Percentiles rank a stretch among this genome's conserved stretches.
phyloP scores from a whole-genome alignment of 2,113 vertebrate genomes.

The Leptocoma aspasia region DNA sequence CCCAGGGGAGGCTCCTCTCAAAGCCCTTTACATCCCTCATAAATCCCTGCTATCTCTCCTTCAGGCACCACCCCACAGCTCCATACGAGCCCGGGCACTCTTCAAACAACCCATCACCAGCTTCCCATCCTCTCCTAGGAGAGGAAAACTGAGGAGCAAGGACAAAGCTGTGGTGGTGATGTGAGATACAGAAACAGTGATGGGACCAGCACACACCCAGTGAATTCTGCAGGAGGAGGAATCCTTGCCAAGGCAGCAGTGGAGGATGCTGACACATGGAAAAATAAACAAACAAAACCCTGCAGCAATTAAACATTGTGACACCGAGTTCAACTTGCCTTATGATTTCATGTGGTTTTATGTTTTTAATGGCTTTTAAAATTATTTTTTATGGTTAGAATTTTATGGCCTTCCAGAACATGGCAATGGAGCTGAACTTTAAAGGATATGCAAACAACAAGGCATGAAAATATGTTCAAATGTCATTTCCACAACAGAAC shows the following conservation, averaged over 20 bases:
- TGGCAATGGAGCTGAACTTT: not conserved
- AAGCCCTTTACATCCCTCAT: not conserved
- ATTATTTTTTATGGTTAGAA: not conserved
- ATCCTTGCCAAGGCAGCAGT: not conserved
- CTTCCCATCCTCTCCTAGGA: not conserved
- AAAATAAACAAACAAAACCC: slow-evolving; percentile 7
- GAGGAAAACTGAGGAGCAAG: not conserved
- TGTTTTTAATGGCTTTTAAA: not conserved
- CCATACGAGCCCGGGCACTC: rapidly evolving
- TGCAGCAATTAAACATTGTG: not conserved
- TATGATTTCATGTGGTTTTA: not conserved
- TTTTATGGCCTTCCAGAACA: not conserved
- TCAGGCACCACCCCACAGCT: not conserved
- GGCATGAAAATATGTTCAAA: not conserved
- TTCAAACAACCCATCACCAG: not conserved
- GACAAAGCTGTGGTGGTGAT: not conserved
- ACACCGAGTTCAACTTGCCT: not conserved
- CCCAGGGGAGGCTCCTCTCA: not conserved
- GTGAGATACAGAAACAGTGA: not conserved
- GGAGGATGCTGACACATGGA: not conserved
- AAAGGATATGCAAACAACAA: not conserved
- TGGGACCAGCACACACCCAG: not conserved
- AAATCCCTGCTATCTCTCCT: not conserved
- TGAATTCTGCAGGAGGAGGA: not conserved
- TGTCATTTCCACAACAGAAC: not conserved